Evolutionary conservation across 2,113 vertebrate genomes (phyloP).

Genomic region (Oceanodroma tethys): DNA sequence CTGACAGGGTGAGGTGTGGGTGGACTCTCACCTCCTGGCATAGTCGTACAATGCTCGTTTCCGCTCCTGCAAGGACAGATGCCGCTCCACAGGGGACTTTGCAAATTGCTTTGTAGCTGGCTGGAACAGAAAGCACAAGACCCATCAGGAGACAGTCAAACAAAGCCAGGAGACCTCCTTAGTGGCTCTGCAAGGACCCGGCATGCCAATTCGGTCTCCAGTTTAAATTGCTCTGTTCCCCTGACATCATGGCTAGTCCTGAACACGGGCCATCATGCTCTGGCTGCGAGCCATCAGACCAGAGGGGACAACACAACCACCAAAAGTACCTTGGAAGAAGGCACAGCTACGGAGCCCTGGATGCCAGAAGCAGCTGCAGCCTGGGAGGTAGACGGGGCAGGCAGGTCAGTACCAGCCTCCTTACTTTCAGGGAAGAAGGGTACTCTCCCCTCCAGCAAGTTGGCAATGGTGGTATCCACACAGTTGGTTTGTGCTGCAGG

Average conservation of each 20-base stretch:
- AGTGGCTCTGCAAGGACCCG: neutral
- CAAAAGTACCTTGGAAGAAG: slow-evolving; percentile 61
- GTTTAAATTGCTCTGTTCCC: neutral
- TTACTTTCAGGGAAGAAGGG: slow-evolving; percentile 72
- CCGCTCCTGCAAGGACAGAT: slow-evolving; percentile 93
- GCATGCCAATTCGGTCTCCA: neutral
- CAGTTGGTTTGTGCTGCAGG: slow-evolving; percentile 83
- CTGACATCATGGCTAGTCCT: neutral
- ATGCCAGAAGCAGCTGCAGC: slow-evolving; percentile 36
- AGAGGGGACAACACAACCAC: neutral
- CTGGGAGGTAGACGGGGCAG: slow-evolving; percentile 16
- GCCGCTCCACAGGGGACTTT: slow-evolving; percentile 86
- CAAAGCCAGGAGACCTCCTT: neutral
- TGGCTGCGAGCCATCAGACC: neutral
- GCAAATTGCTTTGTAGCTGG: slow-evolving; percentile 72
- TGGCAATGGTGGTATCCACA: slow-evolving; percentile 95
- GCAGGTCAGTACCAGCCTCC: neutral
- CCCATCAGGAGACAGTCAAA: neutral
- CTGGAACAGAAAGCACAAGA: slow-evolving; percentile 3
- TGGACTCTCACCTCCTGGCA: slow-evolving; percentile 85
- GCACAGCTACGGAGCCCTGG: slow-evolving; percentile 37
- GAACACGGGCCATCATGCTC: fast-evolving
- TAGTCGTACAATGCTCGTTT: slow-evolving; percentile 91
- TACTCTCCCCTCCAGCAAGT: slow-evolving; percentile 89
- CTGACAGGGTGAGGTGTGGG: neutral